Evolutionary conservation across 2,888 invertebrate genomes (phyloP), one percentile per base, ranked within the genome.

Genomic region (Hemistola chrysoprasaria): DNA sequence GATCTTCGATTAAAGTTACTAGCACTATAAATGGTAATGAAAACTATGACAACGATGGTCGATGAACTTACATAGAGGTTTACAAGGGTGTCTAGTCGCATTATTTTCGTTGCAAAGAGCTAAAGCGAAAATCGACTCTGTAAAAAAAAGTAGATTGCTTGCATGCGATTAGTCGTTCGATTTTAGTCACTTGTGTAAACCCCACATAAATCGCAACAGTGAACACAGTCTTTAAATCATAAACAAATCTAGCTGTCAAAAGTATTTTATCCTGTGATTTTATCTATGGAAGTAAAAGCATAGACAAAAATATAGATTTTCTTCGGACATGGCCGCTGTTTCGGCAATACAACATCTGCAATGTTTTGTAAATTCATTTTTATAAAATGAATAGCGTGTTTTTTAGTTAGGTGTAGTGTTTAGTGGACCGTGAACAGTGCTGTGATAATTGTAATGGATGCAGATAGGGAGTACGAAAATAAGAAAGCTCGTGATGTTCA

Each of bases 401-500:
- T 85, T 87, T 78, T 85, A 85, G 71, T 68, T 78, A 75, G 78
- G 75, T 77, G 78, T 89, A 87, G 86, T 80, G 74, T 71, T 77
- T 79, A 85, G 80, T 71, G 71, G 71, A 73, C 71, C 66, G 81
- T 78, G 74, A 71, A 77, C 54, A 80, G 84, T 84, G 77, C 86
- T 85, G 89, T 90, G 90, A 90, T 91, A 86, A 82, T 89, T 91
- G 92, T 91, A 88, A 94, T 94, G 94, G 93, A 93, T 90, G 92
- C 92, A 82, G 92, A 92, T 79, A 90, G 90, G 77, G 93, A 93
- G 73, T 91, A 91, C 77, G 93, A 93, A 84, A 90, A 92, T 78
- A 91, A 92, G 79, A 91, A 91, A 83, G 93, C 93, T 84, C 91
- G 95, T 78, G 93, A 94, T 89, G 95, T 93, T 83, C 85, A 85